Evolutionary conservation across 2,797 vertebrate genomes (phyloP), one percentile per base, ranked within the genome.

Genomic region (Florisuga fusca): DNA sequence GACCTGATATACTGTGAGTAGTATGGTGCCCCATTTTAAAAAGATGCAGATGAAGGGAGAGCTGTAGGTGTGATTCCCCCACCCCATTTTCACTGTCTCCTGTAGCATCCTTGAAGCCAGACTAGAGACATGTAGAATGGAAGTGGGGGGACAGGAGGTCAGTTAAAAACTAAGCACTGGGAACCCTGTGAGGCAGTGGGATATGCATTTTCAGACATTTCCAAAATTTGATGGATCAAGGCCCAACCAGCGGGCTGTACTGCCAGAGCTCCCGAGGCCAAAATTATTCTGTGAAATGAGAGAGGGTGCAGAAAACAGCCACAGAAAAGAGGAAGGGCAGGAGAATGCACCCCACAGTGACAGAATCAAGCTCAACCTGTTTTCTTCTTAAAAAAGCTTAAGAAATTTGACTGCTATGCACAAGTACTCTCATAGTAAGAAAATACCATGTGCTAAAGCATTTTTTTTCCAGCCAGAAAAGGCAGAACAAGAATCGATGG

Each of bases 401-500:
- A 91, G 84, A 95, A 78, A 97, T 95, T 96, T 96, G 95, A 97
- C 92, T 96, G 94, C 92, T 92, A 90, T 84, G 91, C 66, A 87
- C 95, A 97, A 92, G 92, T 92, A 87, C 82, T 93, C 78, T 89
- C 50, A n/a, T 45, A 85, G 69, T 77, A 95, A 96, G 93, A 95
- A 95, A 93, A 96, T 78, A 87, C 19, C 1, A 1, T 58, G 72
- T 72, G 54, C 58, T 82, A 48, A 54, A 75, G 23, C 4, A 7
- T 72, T 95, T 95, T 91, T 92, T 80, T 93, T 95, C 91, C 63
- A 94, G 92, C 79, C 84, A 92, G 80, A 91, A 94, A 96, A 85
- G 76, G 73, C 63, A 96, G 91, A 88, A 79, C 74, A 73, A 69
- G 86, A 97, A 89, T 93, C 91, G 91, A 92, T 95, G 89, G 59